These are phyloP conservation scores for Sorex araneus DNA, from an alignment of 2,113 vertebrate species.

Conservation along the genomic window DNA sequence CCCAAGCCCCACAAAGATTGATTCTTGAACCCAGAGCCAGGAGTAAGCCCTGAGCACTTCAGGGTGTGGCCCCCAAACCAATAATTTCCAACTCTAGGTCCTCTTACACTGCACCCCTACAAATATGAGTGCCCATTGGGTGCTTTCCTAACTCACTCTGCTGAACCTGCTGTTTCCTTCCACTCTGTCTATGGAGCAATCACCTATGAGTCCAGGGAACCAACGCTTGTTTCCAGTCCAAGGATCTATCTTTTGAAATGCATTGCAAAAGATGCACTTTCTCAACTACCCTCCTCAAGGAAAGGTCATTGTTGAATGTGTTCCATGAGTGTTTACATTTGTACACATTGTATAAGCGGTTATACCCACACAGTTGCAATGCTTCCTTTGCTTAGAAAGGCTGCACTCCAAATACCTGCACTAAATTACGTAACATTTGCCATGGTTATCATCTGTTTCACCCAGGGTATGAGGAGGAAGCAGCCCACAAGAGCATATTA, in stretches of 20 bases:
- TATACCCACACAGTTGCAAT: neutral
- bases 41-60: neutral
- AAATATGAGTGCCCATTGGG: neutral
- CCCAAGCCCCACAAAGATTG: too few relatives aligned
- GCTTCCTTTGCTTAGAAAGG: neutral
- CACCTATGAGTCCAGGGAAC: neutral
- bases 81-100: neutral
- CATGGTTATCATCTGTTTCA: constrained; percentile 73
- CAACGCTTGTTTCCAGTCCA: neutral
- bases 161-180: neutral
- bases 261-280: constrained; percentile 6
- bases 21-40: neutral
- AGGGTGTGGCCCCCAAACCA: neutral
- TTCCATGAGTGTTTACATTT: neutral
- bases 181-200: neutral
- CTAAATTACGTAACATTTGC: constrained; percentile 9
- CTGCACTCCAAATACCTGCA: neutral
- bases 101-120: neutral
- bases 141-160: neutral
- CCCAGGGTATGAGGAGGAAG: constrained; percentile 54
- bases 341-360: neutral
- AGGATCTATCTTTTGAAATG: constrained; percentile 27
- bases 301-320: neutral
- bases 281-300: constrained; percentile 37
- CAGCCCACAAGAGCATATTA: neutral